phyloP scores from a whole-genome alignment of 2,797 vertebrate genomes.

The Xenops minutus region DNA sequence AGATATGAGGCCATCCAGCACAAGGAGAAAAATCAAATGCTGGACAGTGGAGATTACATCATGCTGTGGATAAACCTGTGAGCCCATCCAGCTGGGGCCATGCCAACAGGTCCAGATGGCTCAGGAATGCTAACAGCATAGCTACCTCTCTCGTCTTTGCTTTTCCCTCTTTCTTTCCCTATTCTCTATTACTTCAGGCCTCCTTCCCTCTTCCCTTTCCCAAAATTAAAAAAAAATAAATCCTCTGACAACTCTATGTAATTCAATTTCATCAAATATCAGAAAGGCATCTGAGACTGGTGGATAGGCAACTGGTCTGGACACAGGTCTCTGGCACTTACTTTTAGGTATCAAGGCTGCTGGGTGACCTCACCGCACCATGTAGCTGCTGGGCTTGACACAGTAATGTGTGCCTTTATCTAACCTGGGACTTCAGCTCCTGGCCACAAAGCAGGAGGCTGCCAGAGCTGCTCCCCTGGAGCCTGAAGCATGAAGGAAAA shows the following conservation, averaged over 20 bases:
- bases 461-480: neutral
- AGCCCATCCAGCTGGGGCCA: conserved; percentile 72
- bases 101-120: conserved; percentile 77
- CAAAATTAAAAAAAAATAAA: conserved; percentile 26
- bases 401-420: neutral
- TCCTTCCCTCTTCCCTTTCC: neutral
- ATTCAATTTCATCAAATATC: neutral
- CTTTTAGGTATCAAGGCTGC: neutral
- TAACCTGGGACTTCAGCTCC: neutral
- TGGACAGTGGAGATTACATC: conserved; percentile 69
- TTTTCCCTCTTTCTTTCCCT: conserved; percentile 23
- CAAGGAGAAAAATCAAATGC: conserved; percentile 36
- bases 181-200: neutral
- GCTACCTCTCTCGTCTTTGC: conserved; percentile 68
- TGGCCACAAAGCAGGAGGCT: neutral
- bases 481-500: neutral
- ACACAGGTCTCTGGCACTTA: neutral
- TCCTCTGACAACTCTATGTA: neutral
- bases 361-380: neutral
- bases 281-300: neutral
- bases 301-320: neutral
- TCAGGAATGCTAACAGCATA: conserved; percentile 75
- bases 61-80: conserved; percentile 60
- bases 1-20: conserved; percentile 37
- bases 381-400: neutral